Evolutionary conservation across 2,797 vertebrate genomes (phyloP), one percentile per base, ranked within the genome.

Genomic region (Neostethus bicornis): DNA sequence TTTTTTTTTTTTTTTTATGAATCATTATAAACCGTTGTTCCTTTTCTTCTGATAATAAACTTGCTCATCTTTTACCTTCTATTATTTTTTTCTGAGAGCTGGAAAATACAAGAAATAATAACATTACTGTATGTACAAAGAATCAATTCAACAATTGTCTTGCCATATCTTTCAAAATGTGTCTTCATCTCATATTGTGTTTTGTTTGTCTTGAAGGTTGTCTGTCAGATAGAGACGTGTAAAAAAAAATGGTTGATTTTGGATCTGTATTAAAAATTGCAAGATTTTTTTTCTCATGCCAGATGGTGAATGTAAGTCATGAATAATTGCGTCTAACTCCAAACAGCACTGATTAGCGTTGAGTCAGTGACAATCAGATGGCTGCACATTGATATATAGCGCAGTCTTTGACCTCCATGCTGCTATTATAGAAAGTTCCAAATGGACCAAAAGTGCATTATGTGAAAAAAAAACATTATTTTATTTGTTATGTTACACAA

Each of bases 231-330:
- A 70, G 69, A 72, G 7, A 45, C 62, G 72, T 73, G 21, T n/a
- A 69, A 70, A 80, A 85, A 74, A 61, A 62, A 0, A 53, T 70
- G 51, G 58, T 53, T 57, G 66, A 52, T 77, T 75, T 60, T 59
- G 49, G 75, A 58, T 71, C 69, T 53, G 66, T 61, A 55, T 70
- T 62, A 69, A 59, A 83, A 87, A 75, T 64, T 73, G 56, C 72
- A 58, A 61, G 65, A 77, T 75, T 80, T 80, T 14, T 70, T 61
- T 68, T 56, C 76, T 42, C 24, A 62, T 72, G 73, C 77, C 82
- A 86, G 84, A 80, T 71, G 72, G 73, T 69, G 74, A 75, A 72
- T 66, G 60, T 70, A 76, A 84, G 47, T 62, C 62, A 28, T 76
- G 58, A 84, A 80, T 80, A 83, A 82, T 78, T 63, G 53, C 54